A percentile compares a stretch with the other conserved stretches of the same genome.
phyloP scores from a whole-genome alignment of 2,888 invertebrate species.

The Tenthredo notha region DNA sequence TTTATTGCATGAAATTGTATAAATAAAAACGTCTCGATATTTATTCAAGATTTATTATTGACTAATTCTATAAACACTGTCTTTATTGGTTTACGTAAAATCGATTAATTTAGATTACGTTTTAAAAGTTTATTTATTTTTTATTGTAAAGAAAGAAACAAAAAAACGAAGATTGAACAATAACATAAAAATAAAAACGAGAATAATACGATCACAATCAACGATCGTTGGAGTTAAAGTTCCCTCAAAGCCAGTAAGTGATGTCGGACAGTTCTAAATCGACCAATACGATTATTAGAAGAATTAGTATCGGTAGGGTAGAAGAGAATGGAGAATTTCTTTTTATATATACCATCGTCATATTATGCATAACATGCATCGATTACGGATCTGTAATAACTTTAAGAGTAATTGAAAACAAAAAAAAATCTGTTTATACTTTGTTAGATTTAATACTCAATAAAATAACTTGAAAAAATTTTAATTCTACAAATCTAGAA shows the following conservation, averaged over 20 bases:
- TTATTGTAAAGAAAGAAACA: background rate
- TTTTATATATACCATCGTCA: background rate
- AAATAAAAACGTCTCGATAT: background rate
- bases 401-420: background rate
- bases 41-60: conserved; percentile 28
- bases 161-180: background rate
- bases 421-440: background rate
- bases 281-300: conserved; percentile 16
- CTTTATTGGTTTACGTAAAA: background rate
- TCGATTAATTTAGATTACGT: conserved; percentile 11
- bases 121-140: conserved; percentile 26
- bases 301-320: background rate
- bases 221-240: background rate
- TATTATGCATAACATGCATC: background rate
- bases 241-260: background rate
- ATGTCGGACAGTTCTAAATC: conserved; percentile 12
- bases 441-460: conserved; percentile 16
- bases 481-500: background rate
- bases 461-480: background rate
- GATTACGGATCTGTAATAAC: background rate
- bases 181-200: background rate
- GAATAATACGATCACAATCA: background rate
- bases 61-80: background rate
- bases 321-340: background rate
- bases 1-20: conserved; percentile 9